Percentiles rank a stretch among this genome's conserved stretches.
Conservation (phyloP, 2,113 vertebrate genomes). For the Bubo scandiacus region DNA sequence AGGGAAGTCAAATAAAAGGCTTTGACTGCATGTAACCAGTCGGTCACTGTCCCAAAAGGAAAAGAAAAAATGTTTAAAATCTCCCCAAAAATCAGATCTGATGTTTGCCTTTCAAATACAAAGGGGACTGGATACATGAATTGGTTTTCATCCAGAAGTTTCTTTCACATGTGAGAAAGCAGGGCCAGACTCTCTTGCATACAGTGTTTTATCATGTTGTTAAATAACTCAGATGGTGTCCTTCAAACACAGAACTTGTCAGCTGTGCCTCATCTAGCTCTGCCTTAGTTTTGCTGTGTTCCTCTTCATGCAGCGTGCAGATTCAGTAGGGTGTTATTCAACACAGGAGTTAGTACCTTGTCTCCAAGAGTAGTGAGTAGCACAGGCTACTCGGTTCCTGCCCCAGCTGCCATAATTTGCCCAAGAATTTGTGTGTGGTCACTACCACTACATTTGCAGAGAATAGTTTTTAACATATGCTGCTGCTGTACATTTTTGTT, state of each 20-base stretch:
- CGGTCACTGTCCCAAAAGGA: not conserved
- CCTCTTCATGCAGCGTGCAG: not conserved
- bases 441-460: not conserved
- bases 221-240: not conserved
- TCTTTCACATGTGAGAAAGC: not conserved
- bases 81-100: not conserved
- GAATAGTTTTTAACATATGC: not conserved
- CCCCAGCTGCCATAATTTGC: not conserved
- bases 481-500: not conserved
- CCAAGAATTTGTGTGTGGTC: not conserved
- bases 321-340: not conserved
- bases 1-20: not conserved
- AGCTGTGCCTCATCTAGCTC: not conserved
- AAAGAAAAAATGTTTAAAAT: not conserved
- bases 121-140: not conserved
- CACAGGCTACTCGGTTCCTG: not conserved
- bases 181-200: not conserved
- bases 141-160: not conserved
- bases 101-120: not conserved
- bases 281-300: not conserved
- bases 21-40: not conserved
- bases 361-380: not conserved
- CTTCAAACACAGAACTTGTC: not conserved
- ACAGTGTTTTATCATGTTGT: not conserved
- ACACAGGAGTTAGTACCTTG: not conserved